Evolutionary conservation across 2,888 invertebrate species (phyloP).

Genomic region (Lithophane leautieri): DNA sequence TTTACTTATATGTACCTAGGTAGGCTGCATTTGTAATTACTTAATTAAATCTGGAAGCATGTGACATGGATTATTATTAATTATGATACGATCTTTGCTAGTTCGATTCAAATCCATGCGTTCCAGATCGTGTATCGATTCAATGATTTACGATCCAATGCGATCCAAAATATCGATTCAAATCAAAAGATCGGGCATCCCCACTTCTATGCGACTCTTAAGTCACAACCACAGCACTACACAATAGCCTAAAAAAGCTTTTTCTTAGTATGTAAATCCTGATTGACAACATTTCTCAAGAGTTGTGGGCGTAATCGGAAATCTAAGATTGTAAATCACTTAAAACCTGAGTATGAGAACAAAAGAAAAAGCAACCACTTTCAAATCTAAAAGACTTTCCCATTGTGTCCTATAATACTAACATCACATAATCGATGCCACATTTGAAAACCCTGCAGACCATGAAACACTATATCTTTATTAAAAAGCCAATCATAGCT

Average conservation of each 20-base stretch:
- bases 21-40: too few species aligned
- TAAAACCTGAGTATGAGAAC: too few species aligned
- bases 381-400: neutral
- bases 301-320: neutral
- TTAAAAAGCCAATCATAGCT: conserved; percentile 34
- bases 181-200: too few species aligned
- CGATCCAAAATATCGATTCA: too few species aligned
- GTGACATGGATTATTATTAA: too few species aligned
- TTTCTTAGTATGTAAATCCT: neutral
- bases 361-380: neutral
- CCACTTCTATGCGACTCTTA: neutral
- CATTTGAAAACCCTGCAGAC: neutral
- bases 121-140: too few species aligned
- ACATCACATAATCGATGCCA: neutral
- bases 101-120: too few species aligned
- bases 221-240: too few species aligned
- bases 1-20: too few species aligned
- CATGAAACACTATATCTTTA: neutral
- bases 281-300: neutral
- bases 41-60: too few species aligned
- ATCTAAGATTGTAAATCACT: neutral
- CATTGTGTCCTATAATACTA: neutral
- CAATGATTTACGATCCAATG: too few species aligned
- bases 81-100: too few species aligned
- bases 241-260: neutral